These are phyloP conservation scores for Diplolepis rosae DNA, from an alignment of 2,888 invertebrate genomes.

Conservation along the genomic window DNA sequence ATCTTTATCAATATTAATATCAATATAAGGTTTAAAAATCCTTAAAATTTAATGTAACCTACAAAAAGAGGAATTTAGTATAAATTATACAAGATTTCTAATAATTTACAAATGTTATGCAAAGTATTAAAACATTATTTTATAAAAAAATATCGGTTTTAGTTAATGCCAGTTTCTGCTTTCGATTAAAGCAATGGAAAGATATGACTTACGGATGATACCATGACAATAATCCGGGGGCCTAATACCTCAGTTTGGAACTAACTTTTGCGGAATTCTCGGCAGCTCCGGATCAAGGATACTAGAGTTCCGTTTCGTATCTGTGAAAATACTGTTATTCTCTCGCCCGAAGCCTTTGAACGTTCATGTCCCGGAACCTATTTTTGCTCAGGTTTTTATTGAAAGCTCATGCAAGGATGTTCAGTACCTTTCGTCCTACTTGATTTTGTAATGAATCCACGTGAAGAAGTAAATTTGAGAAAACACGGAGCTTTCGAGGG, in stretches of 20 bases:
- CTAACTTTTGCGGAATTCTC: background rate
- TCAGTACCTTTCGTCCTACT: constrained; percentile 44
- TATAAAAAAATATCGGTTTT: constrained; percentile 28
- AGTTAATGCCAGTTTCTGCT: background rate
- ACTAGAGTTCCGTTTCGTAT: constrained; percentile 43
- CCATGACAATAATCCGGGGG: constrained; percentile 27
- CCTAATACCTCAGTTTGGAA: constrained; percentile 32
- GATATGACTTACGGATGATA: constrained; percentile 24
- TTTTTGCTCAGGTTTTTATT: background rate
- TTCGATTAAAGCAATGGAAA: background rate
- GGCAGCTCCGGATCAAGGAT: background rate
- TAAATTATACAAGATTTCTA: background rate
- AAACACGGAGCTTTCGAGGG: constrained; percentile 41
- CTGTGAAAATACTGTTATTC: constrained; percentile 59
- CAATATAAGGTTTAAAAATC: too few species aligned
- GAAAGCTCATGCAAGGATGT: constrained; percentile 44
- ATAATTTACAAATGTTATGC: too few species aligned
- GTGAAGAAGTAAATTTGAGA: constrained; percentile 46
- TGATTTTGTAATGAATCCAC: constrained; percentile 31
- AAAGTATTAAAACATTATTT: background rate
- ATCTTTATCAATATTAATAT: too few species aligned
- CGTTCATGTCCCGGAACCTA: background rate
- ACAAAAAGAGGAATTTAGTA: background rate
- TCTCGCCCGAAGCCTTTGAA: constrained; percentile 29
- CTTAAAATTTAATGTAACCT: background rate